Percentiles rank a stretch among this genome's conserved stretches.
Conservation (phyloP, 2,113 vertebrate species). For the Lichenostomus cassidix region DNA sequence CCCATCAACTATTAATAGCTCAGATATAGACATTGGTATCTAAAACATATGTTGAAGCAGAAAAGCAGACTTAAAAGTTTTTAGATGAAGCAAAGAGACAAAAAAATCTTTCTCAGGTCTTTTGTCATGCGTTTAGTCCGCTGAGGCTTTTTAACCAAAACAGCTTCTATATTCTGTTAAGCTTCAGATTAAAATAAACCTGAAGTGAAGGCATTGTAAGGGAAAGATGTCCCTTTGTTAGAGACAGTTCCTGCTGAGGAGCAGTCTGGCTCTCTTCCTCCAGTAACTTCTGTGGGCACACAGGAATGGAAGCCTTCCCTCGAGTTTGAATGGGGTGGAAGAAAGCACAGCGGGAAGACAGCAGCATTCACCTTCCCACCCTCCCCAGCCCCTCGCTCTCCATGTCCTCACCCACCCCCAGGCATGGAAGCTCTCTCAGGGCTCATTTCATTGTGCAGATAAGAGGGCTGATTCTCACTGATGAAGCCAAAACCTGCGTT, state of each 20-base stretch:
- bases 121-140: neutral
- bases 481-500: neutral
- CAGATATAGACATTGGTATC: neutral
- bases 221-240: neutral
- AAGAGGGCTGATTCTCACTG: neutral
- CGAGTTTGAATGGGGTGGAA: neutral
- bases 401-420: neutral
- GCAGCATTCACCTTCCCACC: neutral
- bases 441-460: neutral
- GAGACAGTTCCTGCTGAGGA: slow-evolving; percentile 16
- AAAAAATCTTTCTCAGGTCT: neutral
- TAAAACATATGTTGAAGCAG: neutral
- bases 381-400: neutral
- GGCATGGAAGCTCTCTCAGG: neutral
- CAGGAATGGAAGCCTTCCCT: neutral
- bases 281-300: neutral
- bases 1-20: neutral
- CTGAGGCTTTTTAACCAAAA: slow-evolving; percentile 12
- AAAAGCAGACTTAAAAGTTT: neutral
- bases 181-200: slow-evolving; percentile 12
- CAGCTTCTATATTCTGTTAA: neutral
- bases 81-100: neutral
- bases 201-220: neutral
- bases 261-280: neutral
- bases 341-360: neutral